Base-by-base conservation (phyloP, 2,888 invertebrate genomes). In the Napeogenes inachia region DNA sequence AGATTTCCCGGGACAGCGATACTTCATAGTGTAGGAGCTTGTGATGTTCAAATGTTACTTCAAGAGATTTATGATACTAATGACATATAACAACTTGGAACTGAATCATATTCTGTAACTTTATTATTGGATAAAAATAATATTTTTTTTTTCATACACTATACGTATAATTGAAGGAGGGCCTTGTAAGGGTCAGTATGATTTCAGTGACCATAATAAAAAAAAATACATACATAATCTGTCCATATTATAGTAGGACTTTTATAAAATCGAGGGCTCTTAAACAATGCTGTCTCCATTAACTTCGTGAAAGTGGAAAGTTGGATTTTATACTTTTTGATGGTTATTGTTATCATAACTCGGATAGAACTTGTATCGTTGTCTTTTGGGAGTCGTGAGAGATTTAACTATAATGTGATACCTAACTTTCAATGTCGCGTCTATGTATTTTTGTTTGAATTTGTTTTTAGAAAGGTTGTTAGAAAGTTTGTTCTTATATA, bases 1-100 rank as follows among this genome's bases (percentile, higher is more conserved):
- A 87, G 85, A 88, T 88, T 88, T 88, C 88, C 89, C 88, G 77
- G 69, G 82, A 75, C 78, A 78, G 69, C 75, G 69, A 76, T 80
- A 75, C 72, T 70, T 77, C 71, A 71, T 70, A 70, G 66, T 62
- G 66, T 54, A 64, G 60, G 70, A 67, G 69, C 58, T 65, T 54
- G 63, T 45, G 62, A 58, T 60, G 54, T 62, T 56, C 58, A 65
- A 61, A 55, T 42, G 42, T 42, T 42, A 42, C 42, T 42, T 10
- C 10, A 42, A 42, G 50, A 45, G 54, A 46, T 38, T 45, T 57
- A 42, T 35, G 35, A 13, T 53, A 54, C 33, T 38, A 45, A 45
- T 59, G 30, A 62, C 33, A 47, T 59, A 50, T 54, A 57, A 38
- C 13, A 45, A 45, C 45, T 45, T 45, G 21, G 35, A 42, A 45